Evolutionary conservation across 2,888 invertebrate species (phyloP).

Genomic region (Folsomia candida): DNA sequence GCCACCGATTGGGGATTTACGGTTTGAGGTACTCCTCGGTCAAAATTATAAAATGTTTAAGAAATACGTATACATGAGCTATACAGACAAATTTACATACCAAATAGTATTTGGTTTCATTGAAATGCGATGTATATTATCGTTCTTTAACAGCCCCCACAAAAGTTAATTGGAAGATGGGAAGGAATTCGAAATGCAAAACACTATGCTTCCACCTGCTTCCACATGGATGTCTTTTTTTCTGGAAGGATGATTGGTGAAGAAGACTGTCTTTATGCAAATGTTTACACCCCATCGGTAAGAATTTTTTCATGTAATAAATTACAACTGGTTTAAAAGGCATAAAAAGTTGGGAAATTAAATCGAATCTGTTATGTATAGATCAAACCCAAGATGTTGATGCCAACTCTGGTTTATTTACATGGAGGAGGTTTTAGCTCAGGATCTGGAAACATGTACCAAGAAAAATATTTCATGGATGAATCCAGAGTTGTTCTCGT

Average conservation of each 20-base stretch:
- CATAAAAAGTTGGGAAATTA: too few relatives aligned
- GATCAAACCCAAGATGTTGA: too few relatives aligned
- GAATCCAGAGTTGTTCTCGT: constrained; percentile 21
- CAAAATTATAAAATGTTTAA: too few relatives aligned
- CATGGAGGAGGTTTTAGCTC: constrained; percentile 41
- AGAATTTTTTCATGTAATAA: background rate
- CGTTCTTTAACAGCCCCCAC: too few relatives aligned
- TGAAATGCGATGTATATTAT: too few relatives aligned
- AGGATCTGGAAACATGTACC: constrained; percentile 30
- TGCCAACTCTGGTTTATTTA: constrained; percentile 33
- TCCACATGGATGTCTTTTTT: constrained; percentile 33
- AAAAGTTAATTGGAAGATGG: constrained; percentile 19
- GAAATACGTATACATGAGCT: too few relatives aligned
- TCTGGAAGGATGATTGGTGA: constrained; percentile 31
- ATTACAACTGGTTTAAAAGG: too few relatives aligned
- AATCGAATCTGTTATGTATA: too few relatives aligned
- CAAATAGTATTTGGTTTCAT: too few relatives aligned
- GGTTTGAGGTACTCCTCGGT: constrained; percentile 12
- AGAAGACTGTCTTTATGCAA: constrained; percentile 40
- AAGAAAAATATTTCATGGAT: constrained; percentile 27
- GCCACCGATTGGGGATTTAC: background rate
- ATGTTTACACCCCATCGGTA: constrained; percentile 39
- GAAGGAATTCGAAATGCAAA: constrained; percentile 26
- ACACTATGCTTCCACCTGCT: constrained; percentile 22
- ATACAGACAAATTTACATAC: too few relatives aligned